These are phyloP conservation scores for Caenorhabditis macrosperma DNA, from an alignment of 2,888 invertebrate genomes.

Conservation along the genomic window DNA sequence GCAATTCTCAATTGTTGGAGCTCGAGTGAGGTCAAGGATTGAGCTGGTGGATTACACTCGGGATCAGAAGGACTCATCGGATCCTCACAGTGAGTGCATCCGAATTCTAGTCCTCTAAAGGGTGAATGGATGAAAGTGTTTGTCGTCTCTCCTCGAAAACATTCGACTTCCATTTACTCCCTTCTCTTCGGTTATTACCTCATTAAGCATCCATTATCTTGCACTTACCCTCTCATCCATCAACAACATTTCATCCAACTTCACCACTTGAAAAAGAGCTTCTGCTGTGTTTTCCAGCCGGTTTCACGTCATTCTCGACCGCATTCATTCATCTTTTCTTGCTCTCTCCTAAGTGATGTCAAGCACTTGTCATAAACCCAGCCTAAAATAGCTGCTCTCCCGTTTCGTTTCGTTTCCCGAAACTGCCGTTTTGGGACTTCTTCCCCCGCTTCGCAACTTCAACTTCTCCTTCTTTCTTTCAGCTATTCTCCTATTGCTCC, in stretches of 20 bases:
- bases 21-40: constrained; percentile 13
- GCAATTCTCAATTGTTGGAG: constrained; percentile 1
- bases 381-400: constrained; percentile 49
- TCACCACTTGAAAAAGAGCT: constrained; percentile 17
- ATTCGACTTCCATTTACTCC: not conserved
- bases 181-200: not conserved
- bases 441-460: constrained; percentile 6
- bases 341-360: constrained; percentile 42
- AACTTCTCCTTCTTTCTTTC: constrained; percentile 7
- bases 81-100: not conserved
- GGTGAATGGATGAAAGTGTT: not conserved
- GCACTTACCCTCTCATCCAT: constrained; percentile 20
- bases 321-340: constrained; percentile 24
- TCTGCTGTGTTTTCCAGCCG: constrained; percentile 1
- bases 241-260: constrained; percentile 16
- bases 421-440: constrained; percentile 47
- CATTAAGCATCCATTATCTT: constrained; percentile 31
- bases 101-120: not conserved
- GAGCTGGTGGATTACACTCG: not conserved
- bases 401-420: constrained; percentile 5
- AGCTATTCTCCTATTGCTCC: not conserved
- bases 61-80: not conserved
- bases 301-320: constrained; percentile 6
- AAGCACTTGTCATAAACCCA: constrained; percentile 56
- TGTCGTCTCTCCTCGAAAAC: not conserved